Evolutionary conservation across 2,797 vertebrate species (phyloP).

Genomic region (Vireo griseus): DNA sequence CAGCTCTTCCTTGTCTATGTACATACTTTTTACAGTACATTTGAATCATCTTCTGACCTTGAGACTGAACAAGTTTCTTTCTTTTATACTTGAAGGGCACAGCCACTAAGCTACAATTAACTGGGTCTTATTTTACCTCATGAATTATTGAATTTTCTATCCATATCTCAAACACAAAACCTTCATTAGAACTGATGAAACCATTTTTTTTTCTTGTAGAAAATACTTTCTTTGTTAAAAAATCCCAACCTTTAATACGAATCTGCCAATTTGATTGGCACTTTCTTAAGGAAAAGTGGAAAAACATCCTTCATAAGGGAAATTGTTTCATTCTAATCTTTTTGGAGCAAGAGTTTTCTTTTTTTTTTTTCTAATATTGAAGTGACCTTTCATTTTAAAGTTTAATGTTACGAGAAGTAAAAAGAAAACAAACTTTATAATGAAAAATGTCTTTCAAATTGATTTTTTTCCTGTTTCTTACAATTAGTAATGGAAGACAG

Average conservation of each 20-base stretch:
- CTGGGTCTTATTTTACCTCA: background rate
- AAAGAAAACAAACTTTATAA: background rate
- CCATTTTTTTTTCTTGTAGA: background rate
- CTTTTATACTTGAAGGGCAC: background rate
- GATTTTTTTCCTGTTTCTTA: background rate
- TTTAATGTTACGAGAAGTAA: background rate
- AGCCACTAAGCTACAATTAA: background rate
- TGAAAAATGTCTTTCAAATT: background rate
- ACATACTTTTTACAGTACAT: background rate
- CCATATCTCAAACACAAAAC: background rate
- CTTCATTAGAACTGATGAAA: background rate
- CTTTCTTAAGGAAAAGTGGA: background rate
- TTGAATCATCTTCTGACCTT: background rate
- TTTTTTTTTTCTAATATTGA: background rate
- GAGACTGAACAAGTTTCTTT: background rate
- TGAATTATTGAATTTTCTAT: conserved; percentile 31
- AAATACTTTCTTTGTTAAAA: background rate
- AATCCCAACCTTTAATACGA: background rate
- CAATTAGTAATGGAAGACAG: background rate
- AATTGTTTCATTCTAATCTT: background rate
- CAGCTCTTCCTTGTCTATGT: background rate
- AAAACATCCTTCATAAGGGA: background rate
- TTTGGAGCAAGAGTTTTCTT: background rate
- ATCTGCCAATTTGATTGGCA: background rate
- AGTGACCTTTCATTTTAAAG: background rate